These are phyloP conservation scores for Dicentrarchus labrax DNA, from an alignment of 2,113 vertebrate species.

Conservation along the genomic window DNA sequence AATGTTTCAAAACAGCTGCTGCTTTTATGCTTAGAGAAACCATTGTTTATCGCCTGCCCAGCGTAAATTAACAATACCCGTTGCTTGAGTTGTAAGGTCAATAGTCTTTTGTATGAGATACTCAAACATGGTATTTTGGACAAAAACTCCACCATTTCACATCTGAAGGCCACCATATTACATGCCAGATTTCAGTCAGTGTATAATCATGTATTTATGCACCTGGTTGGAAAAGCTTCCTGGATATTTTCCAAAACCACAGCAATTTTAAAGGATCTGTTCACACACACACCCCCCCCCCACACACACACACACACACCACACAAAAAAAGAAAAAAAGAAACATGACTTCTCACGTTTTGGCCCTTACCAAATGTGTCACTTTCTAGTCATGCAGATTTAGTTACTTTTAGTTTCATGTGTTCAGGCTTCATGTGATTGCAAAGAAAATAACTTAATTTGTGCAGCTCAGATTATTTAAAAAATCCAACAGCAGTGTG, in stretches of 20 bases:
- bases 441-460: neutral
- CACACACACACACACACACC: no score
- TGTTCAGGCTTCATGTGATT: neutral
- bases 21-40: conserved; percentile 27
- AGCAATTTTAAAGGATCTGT: neutral
- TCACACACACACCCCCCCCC: neutral
- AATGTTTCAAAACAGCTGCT: conserved; percentile 53
- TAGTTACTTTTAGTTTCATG: neutral
- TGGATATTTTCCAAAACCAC: neutral
- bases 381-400: neutral
- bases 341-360: neutral
- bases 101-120: neutral
- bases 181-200: neutral
- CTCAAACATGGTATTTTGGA: neutral
- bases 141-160: neutral
- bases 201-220: neutral
- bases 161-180: neutral
- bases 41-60: conserved; percentile 18
- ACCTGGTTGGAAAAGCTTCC: neutral
- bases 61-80: conserved; percentile 17
- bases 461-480: neutral
- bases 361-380: no score
- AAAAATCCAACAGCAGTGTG: neutral
- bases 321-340: neutral
- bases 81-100: neutral